A percentile compares a stretch with the other conserved stretches of the same genome.
These are phyloP conservation scores for Tragelaphus buxtoni DNA, from an alignment of 2,113 vertebrate species.

Conservation along the genomic window DNA sequence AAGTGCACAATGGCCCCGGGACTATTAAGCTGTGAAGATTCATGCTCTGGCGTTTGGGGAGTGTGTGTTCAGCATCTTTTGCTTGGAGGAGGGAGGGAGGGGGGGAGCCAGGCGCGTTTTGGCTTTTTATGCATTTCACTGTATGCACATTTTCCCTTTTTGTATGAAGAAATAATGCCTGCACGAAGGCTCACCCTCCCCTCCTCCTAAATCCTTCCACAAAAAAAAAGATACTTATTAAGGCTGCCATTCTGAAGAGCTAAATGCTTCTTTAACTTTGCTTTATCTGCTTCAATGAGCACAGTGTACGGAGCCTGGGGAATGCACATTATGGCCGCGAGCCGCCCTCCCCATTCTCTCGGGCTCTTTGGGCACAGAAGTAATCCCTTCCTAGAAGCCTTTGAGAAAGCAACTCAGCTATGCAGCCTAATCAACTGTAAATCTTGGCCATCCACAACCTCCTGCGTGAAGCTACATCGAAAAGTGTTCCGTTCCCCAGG, in stretches of 20 bases:
- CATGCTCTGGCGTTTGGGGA: background rate
- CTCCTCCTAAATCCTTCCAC: constrained; percentile 26
- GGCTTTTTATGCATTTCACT: constrained; percentile 15
- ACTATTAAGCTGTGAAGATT: constrained; percentile 35
- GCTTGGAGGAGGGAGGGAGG: background rate
- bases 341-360: constrained; percentile 66
- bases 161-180: constrained; percentile 37
- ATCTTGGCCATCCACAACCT: constrained; percentile 69
- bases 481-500: background rate
- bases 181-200: background rate
- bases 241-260: constrained; percentile 70
- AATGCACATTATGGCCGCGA: constrained; percentile 63
- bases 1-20: constrained; percentile 46
- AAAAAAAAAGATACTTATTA: constrained; percentile 68
- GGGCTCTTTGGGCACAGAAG: constrained; percentile 76
- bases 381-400: constrained; percentile 78
- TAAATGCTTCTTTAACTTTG: constrained; percentile 80
- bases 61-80: background rate
- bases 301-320: constrained; percentile 70
- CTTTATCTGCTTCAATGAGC: constrained; percentile 81
- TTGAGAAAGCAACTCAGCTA: constrained; percentile 67
- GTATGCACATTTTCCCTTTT: constrained; percentile 48
- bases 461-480: constrained; percentile 54
- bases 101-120: background rate
- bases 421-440: constrained; percentile 77